These are phyloP conservation scores for Ormyrus labotus DNA, from an alignment of 2,888 invertebrate species.

Conservation along the genomic window DNA sequence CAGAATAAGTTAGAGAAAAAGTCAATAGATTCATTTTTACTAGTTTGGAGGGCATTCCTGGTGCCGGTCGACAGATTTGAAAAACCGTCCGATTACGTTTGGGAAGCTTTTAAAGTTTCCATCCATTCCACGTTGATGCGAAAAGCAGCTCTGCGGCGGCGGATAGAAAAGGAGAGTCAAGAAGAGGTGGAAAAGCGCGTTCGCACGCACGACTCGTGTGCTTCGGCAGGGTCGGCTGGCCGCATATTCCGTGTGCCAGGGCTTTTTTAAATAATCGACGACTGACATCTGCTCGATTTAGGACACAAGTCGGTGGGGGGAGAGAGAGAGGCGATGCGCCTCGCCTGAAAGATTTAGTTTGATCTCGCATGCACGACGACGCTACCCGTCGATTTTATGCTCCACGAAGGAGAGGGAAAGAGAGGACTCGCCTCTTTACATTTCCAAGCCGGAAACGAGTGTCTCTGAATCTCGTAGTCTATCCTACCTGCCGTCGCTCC, in stretches of 20 bases:
- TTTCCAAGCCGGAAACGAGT: slow-evolving; percentile 45
- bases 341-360: slow-evolving; percentile 52
- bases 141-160: no score
- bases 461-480: background rate
- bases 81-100: no score
- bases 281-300: slow-evolving; percentile 50
- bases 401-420: slow-evolving; percentile 24
- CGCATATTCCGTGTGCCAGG: slow-evolving; percentile 20
- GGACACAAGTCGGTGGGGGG: slow-evolving; percentile 3
- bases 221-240: background rate
- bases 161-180: no score
- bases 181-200: no score
- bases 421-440: slow-evolving; percentile 34
- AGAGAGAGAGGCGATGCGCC: background rate
- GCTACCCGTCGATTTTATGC: slow-evolving; percentile 55
- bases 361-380: slow-evolving; percentile 53
- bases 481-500: background rate
- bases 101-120: no score
- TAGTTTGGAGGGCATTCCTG: no score
- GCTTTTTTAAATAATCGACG: slow-evolving; percentile 54
- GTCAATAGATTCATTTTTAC: no score
- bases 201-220: background rate
- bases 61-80: no score
- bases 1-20: no score
- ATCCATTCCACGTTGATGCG: no score